Evolutionary conservation across 2,888 invertebrate species (phyloP).

Genomic region (Cephus pygmeus): DNA sequence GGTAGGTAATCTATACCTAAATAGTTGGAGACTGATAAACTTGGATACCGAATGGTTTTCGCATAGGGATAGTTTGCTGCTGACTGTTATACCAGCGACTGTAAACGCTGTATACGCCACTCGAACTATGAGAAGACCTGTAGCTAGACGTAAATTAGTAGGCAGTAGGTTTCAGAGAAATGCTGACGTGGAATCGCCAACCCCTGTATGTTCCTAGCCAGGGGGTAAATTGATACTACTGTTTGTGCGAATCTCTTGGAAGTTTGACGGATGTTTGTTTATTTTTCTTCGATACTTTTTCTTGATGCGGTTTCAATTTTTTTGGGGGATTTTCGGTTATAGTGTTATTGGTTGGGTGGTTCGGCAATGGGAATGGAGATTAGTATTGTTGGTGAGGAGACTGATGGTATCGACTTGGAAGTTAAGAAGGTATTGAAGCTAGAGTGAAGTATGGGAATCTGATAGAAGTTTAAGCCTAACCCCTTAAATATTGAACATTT

Average conservation of each 20-base stretch:
- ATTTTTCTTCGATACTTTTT: background rate
- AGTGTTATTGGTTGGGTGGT: background rate
- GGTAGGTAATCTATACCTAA: background rate
- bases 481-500: background rate
- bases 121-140: background rate
- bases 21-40: background rate
- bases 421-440: background rate
- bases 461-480: background rate
- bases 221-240: background rate
- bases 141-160: background rate
- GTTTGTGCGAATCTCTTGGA: background rate
- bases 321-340: background rate
- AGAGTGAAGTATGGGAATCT: background rate
- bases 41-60: background rate
- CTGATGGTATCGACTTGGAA: background rate
- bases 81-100: background rate
- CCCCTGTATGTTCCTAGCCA: background rate
- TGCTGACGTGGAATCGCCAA: background rate
- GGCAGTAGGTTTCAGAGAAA: background rate
- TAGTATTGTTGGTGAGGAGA: background rate
- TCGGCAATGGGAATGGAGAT: background rate
- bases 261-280: background rate
- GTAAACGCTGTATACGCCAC: background rate
- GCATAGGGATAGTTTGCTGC: background rate
- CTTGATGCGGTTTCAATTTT: background rate